phyloP scores from a whole-genome alignment of 2,888 invertebrate genomes.

The Octonoba sinensis region DNA sequence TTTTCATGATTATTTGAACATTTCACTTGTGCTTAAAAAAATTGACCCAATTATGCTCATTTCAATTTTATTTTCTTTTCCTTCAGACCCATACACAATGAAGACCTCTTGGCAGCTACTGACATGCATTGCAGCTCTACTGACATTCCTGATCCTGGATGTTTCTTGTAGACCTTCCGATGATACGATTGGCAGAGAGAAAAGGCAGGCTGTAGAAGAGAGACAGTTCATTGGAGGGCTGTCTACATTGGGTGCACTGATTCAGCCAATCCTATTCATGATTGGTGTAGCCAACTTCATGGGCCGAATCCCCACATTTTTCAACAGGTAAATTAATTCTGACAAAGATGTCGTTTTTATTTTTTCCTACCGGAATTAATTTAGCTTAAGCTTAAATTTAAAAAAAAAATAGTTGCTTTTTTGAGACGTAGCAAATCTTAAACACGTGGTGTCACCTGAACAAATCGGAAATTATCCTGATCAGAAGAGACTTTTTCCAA shows the following conservation, averaged over 20 bases:
- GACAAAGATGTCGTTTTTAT: background rate
- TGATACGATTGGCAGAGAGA: slow-evolving; percentile 1
- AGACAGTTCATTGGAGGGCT: slow-evolving; percentile 53
- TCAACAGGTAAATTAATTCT: slow-evolving; percentile 37
- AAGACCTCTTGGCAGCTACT: slow-evolving; percentile 21
- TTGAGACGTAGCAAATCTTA: too few species aligned
- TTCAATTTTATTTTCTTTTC: background rate
- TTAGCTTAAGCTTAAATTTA: background rate
- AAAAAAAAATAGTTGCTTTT: background rate
- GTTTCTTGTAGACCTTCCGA: slow-evolving; percentile 24
- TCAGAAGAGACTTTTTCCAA: too few species aligned
- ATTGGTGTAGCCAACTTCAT: slow-evolving; percentile 59
- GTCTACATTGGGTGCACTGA: slow-evolving; percentile 45
- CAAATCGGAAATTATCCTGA: too few species aligned
- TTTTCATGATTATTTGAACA: too few species aligned
- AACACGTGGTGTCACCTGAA: too few species aligned
- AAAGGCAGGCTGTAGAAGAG: slow-evolving; percentile 32
- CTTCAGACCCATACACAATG: slow-evolving; percentile 21
- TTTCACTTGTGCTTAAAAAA: too few species aligned
- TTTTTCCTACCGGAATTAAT: background rate
- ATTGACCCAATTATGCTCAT: too few species aligned
- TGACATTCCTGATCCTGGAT: slow-evolving; percentile 10
- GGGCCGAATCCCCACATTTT: slow-evolving; percentile 54
- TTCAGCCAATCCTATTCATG: slow-evolving; percentile 61
- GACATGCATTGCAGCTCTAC: slow-evolving; percentile 7